Base-by-base conservation (phyloP, 2,888 invertebrate genomes). In the Selenia dentaria region DNA sequence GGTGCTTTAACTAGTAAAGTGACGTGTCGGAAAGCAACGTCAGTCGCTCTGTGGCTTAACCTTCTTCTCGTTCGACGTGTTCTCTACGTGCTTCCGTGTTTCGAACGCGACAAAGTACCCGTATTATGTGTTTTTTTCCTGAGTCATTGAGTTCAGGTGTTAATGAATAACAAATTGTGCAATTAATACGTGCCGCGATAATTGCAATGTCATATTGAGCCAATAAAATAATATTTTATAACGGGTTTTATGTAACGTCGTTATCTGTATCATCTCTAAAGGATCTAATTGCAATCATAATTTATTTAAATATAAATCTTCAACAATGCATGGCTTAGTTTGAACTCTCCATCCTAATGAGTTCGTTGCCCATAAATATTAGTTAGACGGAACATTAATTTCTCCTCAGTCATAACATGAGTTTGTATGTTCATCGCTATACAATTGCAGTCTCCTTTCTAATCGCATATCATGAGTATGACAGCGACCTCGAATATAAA, bases 391-490 rank as follows among this genome's bases (percentile, higher is more conserved):
- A 36, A 59, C 59, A 54, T 58, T 57, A 65, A 65, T 63, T 69
- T 66, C 68, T 55, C 62, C 62, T 56, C 58, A 63, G 69, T 66
- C 60, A 69, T 61, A 64, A 59, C 59, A 59, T 49, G 59, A 70
- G 69, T 67, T 59, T 54, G 57, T 70, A 57, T 64, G 74, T 79
- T 82, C 74, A 71, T 74, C 59, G 69, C 72, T 76, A 70, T 75
- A 79, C 81, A 84, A 84, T 85, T 84, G 79, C 75, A 71, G 70
- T 79, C 80, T 80, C 87, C 85, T 88, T 88, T 89, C 89, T 88
- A 88, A 89, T 85, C 79, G 66, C 74, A 47, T 40, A 74, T 79
- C 72, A 74, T 70, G 85, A 84, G 83, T 87, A 82, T 84, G 81
- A 81, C 87, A 73, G 67, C 78, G 86, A 82, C 89, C 89, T 81